These are phyloP conservation scores for Pelecanus crispus DNA, from an alignment of 2,113 vertebrate genomes.

Conservation along the genomic window DNA sequence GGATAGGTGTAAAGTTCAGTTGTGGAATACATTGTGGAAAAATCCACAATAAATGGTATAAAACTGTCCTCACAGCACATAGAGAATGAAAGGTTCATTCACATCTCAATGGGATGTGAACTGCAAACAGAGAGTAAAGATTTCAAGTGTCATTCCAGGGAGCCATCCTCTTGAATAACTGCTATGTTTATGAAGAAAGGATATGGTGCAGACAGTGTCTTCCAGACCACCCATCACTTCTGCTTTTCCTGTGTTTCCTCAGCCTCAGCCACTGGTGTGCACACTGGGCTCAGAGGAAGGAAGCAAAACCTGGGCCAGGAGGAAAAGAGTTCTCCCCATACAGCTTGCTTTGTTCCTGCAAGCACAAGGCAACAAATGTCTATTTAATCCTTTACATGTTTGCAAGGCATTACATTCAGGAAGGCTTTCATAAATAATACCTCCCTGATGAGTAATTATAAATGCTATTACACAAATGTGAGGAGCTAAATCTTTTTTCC, in stretches of 20 bases:
- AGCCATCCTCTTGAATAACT: neutral
- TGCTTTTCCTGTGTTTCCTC: neutral
- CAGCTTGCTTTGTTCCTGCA: neutral
- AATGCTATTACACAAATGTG: neutral
- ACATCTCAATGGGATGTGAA: neutral
- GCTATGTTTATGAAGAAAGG: neutral
- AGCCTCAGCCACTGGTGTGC: neutral
- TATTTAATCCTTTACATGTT: neutral
- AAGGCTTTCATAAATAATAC: conserved; percentile 19
- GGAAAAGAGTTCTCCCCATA: fast-evolving
- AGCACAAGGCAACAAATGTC: neutral
- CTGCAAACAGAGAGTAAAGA: neutral
- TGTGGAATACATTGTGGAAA: neutral
- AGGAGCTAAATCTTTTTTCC: neutral
- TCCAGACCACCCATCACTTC: neutral
- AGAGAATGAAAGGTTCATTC: neutral
- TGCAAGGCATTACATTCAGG: neutral
- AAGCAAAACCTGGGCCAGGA: neutral
- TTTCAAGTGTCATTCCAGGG: neutral
- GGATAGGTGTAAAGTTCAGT: neutral
- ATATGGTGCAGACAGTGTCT: neutral
- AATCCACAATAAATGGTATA: neutral
- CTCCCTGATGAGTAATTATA: neutral
- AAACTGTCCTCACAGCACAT: neutral
- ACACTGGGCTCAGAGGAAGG: neutral